Evolutionary conservation across 2,113 vertebrate genomes (phyloP), one percentile per base, ranked within the genome.

Genomic region (Eupsittula cactorum): DNA sequence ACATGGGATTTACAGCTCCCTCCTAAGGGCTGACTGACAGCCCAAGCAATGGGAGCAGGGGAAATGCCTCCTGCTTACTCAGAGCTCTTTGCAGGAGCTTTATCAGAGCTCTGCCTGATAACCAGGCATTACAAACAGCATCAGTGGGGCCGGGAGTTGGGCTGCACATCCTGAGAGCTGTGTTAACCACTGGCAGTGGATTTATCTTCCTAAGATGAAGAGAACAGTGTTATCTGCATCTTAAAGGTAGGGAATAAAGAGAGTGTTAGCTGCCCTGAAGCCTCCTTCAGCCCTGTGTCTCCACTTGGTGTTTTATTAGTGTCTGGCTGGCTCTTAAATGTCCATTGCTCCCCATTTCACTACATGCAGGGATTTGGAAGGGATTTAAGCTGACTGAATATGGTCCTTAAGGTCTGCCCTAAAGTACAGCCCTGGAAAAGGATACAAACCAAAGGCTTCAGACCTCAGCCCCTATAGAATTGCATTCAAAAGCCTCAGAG

Each of bases 331-430:
- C 64, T 64, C 41, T 52, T 31, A 6, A 70, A 23, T 16, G 20
- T 29, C 47, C 35, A 15, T 67, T 19, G 50, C 5, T 65, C 31
- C 14, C 24, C 9, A 1, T 60, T 29, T 82, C 27, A 7, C 12
- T 7, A 1, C 1, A 5, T 19, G 49, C 16, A 10, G 39, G 53
- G 62, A 23, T 17, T 75, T n/a, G 18, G 8, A 60, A 65, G 57
- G 90, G 80, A 5, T 92, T 94, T 46, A 11, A 82, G 9, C 3
- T 31, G 31, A 4, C 4, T 41, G 6, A 70, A 41, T 2, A 0
- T 0, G 16, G 19, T 42, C 59, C 35, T 39, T 24, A 44, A 64
- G 0, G 2, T 27, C 7, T 25, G 75, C 28, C 53, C 29, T 4
- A 4, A 23, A 64, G 15, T 2, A 20, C 24, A 5, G 29, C 67